Evolutionary conservation across 2,888 invertebrate species (phyloP), one percentile per base, ranked within the genome.

Genomic region (Oeneis ivallda): DNA sequence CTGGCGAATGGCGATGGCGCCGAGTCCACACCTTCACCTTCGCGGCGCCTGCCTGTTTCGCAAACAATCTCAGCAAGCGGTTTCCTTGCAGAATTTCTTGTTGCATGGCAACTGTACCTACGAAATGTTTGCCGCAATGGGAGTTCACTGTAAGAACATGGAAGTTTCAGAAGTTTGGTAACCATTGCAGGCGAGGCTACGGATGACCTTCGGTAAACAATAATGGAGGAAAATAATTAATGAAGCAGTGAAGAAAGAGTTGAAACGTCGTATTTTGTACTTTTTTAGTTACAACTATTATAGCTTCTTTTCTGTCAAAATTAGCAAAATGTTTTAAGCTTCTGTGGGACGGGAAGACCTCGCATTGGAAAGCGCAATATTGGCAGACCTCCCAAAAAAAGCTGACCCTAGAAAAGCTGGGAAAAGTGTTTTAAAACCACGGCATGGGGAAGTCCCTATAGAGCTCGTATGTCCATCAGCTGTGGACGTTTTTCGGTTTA

Each of bases 81-180:
- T 85, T 85, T 84, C 82, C 85, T 87, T 84, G 87, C 89, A 86
- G 84, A 77, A 83, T 84, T 82, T 83, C 84, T 84, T 82, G 91
- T 91, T 89, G 91, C 91, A 87, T 90, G 85, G 90, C 90, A 91
- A 91, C 91, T 87, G 76, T 75, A 75, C 26, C 26, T 26, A 26
- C 17, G 76, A 75, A 78, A 75, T 76, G 76, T 77, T 75, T 76
- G 76, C 74, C 73, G 75, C 73, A 75, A 72, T 69, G 50, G 56
- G 67, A 64, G 47, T 53, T 61, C 57, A 54, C 13, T 50, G 49
- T 50, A 13, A 50, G 49, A 50, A 7, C 49, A 50, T 26, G 2
- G 9, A 47, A 19, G 49, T 60, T 49, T 65, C 49, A 34, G 26
- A 56, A 32, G 17, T 43, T 19, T 41, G n/a, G 19, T 11, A n/a